These are phyloP conservation scores for Cliona cf. orientalis DNA, from an alignment of 37 sponge, comb jelly and placozoan species.

Conservation along the genomic window DNA sequence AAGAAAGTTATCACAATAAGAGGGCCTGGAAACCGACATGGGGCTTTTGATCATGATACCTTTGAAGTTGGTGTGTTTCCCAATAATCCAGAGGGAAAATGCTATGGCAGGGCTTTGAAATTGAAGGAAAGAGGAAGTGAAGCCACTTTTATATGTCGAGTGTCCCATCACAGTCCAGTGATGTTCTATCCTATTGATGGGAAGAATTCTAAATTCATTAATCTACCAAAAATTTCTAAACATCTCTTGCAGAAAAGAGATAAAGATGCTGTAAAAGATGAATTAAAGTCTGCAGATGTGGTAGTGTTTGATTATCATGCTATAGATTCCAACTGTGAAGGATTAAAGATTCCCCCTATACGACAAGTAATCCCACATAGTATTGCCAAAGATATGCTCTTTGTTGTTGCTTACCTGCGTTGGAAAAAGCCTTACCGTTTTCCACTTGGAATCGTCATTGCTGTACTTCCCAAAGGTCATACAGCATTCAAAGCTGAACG, in stretches of 20 bases:
- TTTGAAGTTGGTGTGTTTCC: constrained; percentile 46
- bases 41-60: constrained; percentile 69
- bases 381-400: constrained; percentile 50
- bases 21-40: constrained; percentile 54
- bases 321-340: constrained; percentile 11
- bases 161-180: constrained; percentile 30
- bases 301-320: constrained; percentile 22
- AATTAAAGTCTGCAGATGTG: constrained; percentile 30
- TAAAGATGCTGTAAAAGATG: constrained; percentile 2
- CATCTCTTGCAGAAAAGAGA: constrained; percentile 27
- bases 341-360: constrained; percentile 56
- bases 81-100: constrained; percentile 3
- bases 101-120: constrained; percentile 47
- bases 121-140: constrained; percentile 22
- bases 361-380: constrained; percentile 48
- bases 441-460: constrained; percentile 44
- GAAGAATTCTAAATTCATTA: constrained; percentile 56
- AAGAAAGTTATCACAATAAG: constrained; percentile 26
- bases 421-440: constrained; percentile 26
- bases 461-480: constrained; percentile 28
- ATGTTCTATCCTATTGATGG: constrained; percentile 61
- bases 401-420: constrained; percentile 34
- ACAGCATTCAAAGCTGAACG: constrained; percentile 15
- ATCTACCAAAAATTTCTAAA: constrained; percentile 63
- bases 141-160: constrained; percentile 54